These are phyloP conservation scores for Lanistes nyassanus DNA, from an alignment of 1,140 invertebrate genomes.

Conservation along the genomic window DNA sequence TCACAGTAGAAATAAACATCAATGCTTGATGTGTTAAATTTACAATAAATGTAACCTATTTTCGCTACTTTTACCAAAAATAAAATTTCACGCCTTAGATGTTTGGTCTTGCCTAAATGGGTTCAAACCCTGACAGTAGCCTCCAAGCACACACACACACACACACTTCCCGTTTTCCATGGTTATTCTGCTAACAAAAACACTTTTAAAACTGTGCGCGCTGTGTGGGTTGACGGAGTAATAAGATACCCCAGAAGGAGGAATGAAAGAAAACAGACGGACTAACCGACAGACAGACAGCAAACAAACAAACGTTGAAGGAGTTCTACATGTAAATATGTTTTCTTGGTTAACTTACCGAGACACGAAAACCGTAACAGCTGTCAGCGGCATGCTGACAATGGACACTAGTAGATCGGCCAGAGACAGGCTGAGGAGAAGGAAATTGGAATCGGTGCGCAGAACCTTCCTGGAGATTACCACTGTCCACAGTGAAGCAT, in stretches of 20 bases:
- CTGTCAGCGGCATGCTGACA: slow-evolving; percentile 51
- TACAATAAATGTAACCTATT: too few species aligned
- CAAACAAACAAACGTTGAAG: slow-evolving; percentile 4
- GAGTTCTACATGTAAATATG: too few species aligned
- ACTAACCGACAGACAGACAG: too few species aligned
- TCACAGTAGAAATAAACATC: too few species aligned
- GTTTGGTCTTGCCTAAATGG: too few species aligned
- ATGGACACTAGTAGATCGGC: slow-evolving; percentile 41
- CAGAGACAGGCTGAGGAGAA: slow-evolving; percentile 53
- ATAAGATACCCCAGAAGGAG: not conserved
- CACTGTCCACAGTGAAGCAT: slow-evolving; percentile 45
- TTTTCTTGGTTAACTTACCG: slow-evolving; percentile 24
- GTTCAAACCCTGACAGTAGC: too few species aligned
- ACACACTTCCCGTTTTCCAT: not conserved
- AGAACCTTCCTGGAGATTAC: slow-evolving; percentile 42
- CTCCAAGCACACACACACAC: not conserved
- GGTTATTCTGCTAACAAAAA: not conserved
- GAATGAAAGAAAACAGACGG: not conserved
- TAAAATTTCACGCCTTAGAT: too few species aligned
- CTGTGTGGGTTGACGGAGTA: too few species aligned
- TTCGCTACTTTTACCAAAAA: too few species aligned
- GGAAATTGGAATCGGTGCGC: slow-evolving; percentile 37
- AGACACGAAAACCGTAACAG: slow-evolving; percentile 47
- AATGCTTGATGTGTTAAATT: too few species aligned
- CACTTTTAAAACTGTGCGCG: too few species aligned